Evolutionary conservation across 2,797 vertebrate species (phyloP).

Genomic region (Schizopygopsis malacanthus): DNA sequence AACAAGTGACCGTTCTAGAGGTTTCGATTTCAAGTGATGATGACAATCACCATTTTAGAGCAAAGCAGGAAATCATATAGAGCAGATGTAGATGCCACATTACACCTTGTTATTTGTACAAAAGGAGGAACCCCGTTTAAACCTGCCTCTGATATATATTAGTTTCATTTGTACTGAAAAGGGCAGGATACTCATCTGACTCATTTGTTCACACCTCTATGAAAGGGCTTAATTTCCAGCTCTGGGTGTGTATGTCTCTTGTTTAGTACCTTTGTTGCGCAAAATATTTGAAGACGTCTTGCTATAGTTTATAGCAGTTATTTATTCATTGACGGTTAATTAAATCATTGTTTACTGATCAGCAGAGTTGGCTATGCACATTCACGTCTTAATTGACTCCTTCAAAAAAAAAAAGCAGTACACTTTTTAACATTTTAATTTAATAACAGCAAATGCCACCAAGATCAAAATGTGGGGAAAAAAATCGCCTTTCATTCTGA

Average conservation of each 20-base stretch:
- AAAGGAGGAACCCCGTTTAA: not conserved
- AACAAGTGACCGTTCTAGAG: not conserved
- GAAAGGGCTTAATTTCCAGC: not conserved
- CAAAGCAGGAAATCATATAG: not conserved
- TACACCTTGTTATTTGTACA: not conserved
- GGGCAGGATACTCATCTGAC: not conserved
- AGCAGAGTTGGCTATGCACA: not conserved
- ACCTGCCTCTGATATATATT: not conserved
- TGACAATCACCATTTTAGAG: not conserved
- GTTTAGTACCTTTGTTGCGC: not conserved
- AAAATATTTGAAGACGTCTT: not conserved
- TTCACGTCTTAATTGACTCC: not conserved
- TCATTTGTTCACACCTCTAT: conserved; percentile 1
- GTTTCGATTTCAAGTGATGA: not conserved
- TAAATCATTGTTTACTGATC: not conserved
- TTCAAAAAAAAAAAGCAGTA: too few species aligned
- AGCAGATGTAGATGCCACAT: not conserved
- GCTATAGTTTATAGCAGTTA: not conserved
- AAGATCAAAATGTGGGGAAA: not conserved
- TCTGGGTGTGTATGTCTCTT: not conserved
- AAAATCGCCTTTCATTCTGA: too few species aligned
- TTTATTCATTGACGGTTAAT: not conserved
- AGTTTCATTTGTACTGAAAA: not conserved
- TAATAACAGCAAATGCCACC: not conserved
- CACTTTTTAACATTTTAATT: not conserved